phyloP scores from a whole-genome alignment of 2,888 invertebrate species.

The Malacosoma neustria region DNA sequence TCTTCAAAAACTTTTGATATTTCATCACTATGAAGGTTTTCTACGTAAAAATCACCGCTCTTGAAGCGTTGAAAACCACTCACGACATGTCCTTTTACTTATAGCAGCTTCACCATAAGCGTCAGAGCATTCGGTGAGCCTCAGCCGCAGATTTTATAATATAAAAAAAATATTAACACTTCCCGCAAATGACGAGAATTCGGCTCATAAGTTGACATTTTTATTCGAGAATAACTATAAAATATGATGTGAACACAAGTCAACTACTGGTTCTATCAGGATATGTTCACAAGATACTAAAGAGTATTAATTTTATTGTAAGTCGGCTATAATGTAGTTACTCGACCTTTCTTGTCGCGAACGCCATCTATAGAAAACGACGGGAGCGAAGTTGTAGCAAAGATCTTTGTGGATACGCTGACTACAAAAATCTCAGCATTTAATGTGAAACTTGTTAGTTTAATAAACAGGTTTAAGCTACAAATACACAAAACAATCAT shows the following conservation, averaged over 20 bases:
- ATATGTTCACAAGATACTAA: not conserved
- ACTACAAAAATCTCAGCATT: no score
- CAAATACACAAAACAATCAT: no score
- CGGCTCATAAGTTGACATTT: not conserved
- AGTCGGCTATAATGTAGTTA: not conserved
- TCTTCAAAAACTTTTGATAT: not conserved
- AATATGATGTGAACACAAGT: not conserved
- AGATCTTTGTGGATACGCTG: no score
- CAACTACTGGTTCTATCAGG: not conserved
- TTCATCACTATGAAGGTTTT: not conserved
- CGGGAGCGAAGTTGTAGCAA: not conserved
- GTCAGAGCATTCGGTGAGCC: not conserved
- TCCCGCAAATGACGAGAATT: not conserved
- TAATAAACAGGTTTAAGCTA: no score
- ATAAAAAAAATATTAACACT: not conserved
- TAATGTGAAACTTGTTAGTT: no score
- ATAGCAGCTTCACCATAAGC: not conserved
- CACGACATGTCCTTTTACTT: not conserved
- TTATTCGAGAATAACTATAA: not conserved
- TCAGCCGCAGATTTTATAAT: not conserved
- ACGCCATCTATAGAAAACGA: no score
- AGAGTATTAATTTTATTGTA: not conserved
- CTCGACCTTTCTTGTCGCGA: not conserved
- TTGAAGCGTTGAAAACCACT: not conserved
- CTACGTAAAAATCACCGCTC: not conserved